Evolutionary conservation across 2,797 vertebrate genomes (phyloP).

Genomic region (Iguana delicatissima): DNA sequence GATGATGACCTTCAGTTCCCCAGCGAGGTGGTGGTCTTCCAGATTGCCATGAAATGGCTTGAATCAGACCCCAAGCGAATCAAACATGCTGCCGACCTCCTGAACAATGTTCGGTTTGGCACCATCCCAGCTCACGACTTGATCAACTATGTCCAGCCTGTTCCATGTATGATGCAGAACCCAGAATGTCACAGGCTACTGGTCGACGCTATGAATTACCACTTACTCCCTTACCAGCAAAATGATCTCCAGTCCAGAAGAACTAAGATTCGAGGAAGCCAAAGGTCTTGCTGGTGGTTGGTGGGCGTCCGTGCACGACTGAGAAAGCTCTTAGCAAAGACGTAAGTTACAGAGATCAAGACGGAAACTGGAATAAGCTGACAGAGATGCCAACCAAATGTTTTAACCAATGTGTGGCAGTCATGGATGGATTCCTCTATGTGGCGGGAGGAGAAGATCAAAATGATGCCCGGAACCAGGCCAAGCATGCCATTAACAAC

Average conservation of each 20-base stretch:
- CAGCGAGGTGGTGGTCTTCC: constrained; percentile 85
- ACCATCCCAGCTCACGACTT: constrained; percentile 88
- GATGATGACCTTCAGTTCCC: constrained; percentile 84
- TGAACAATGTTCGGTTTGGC: constrained; percentile 85
- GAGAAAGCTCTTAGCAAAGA: constrained; percentile 88
- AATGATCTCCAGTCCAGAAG: constrained; percentile 87
- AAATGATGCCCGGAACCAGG: constrained; percentile 89
- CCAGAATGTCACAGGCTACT: constrained; percentile 87
- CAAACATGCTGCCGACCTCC: constrained; percentile 81
- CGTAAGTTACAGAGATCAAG: constrained; percentile 65
- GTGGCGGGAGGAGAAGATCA: constrained; percentile 89
- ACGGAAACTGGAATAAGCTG: constrained; percentile 85
- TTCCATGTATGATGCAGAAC: constrained; percentile 88
- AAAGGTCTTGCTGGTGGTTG: constrained; percentile 83
- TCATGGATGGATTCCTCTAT: constrained; percentile 91
- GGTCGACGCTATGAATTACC: constrained; percentile 92
- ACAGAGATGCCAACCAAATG: constrained; percentile 88
- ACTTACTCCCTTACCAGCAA: constrained; percentile 89
- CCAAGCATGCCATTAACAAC: constrained; percentile 88
- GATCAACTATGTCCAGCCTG: constrained; percentile 87
- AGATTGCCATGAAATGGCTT: constrained; percentile 87
- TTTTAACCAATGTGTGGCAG: constrained; percentile 89
- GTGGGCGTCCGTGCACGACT: constrained; percentile 84
- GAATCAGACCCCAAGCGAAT: constrained; percentile 85
- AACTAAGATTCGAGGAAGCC: constrained; percentile 84